phyloP scores from a whole-genome alignment of 2,113 vertebrate genomes.

The Chelonoidis abingdonii region DNA sequence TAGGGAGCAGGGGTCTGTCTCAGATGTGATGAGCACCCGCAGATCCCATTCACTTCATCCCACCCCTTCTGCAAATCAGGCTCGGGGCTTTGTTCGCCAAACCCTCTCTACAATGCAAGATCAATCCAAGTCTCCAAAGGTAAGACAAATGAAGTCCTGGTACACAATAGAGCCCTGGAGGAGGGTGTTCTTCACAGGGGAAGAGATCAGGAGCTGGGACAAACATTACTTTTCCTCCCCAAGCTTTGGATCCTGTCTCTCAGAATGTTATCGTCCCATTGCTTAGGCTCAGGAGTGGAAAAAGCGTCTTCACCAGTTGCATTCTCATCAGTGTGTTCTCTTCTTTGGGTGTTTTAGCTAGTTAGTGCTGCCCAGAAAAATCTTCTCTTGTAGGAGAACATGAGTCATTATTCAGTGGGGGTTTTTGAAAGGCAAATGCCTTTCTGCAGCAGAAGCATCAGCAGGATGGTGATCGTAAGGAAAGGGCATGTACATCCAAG shows the following conservation, averaged over 20 bases:
- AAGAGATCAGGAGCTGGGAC: neutral
- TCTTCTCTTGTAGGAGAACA: neutral
- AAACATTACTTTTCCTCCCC: neutral
- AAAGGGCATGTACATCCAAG: neutral
- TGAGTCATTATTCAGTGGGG: neutral
- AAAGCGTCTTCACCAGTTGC: neutral
- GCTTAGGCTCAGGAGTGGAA: neutral
- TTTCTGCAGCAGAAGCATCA: neutral
- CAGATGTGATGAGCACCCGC: accelerated
- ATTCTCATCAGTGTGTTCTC: neutral
- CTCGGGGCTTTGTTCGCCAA: accelerated
- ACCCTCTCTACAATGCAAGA: neutral
- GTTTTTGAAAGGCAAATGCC: neutral
- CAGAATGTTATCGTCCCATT: neutral
- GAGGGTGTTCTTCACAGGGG: neutral
- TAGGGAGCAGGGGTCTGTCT: accelerated
- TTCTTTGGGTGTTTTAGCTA: neutral
- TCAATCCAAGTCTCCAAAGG: neutral
- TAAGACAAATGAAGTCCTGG: neutral
- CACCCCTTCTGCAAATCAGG: neutral
- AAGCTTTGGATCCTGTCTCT: neutral
- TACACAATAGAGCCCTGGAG: neutral
- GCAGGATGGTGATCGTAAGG: neutral
- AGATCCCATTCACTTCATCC: neutral
- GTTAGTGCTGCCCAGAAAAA: neutral